A percentile compares a stretch with the other conserved stretches of the same genome.
These are phyloP conservation scores for Macquaria australasica DNA, from an alignment of 2,113 vertebrate species.

Conservation along the genomic window DNA sequence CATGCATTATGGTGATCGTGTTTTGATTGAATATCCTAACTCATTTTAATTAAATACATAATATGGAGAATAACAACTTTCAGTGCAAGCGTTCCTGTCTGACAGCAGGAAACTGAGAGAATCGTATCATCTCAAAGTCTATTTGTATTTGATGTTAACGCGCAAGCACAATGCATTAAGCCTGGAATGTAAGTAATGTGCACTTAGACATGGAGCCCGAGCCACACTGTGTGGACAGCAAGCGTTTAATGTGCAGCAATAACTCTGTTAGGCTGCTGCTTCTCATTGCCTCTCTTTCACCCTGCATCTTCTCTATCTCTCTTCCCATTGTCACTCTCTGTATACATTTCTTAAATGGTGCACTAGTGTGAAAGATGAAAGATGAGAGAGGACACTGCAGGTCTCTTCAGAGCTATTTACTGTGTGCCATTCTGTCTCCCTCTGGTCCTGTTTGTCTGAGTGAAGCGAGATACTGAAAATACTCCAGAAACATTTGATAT, in stretches of 20 bases:
- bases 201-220: constrained; percentile 75
- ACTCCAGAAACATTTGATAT: constrained; percentile 50
- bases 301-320: constrained; percentile 23
- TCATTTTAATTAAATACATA: constrained; percentile 45
- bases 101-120: constrained; percentile 38
- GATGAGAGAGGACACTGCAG: constrained; percentile 60
- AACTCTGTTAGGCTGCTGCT: constrained; percentile 69
- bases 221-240: constrained; percentile 64
- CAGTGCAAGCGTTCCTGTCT: constrained; percentile 21
- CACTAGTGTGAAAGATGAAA: constrained; percentile 62
- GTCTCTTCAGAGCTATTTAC: constrained; percentile 59
- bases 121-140: constrained; percentile 55
- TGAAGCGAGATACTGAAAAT: constrained; percentile 52
- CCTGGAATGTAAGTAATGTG: constrained; percentile 81
- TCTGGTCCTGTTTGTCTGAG: constrained; percentile 47
- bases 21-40: constrained; percentile 44
- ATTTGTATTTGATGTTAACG: constrained; percentile 76
- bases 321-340: constrained; percentile 51
- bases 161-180: constrained; percentile 77
- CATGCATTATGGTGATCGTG: constrained; percentile 34
- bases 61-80: constrained; percentile 46
- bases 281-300: constrained; percentile 55
- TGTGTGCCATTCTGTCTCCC: constrained; percentile 47
- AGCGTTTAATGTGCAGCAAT: constrained; percentile 74
- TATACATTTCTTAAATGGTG: constrained; percentile 62